phyloP scores from a whole-genome alignment of 2,888 invertebrate species.

The Himalopsyche tibetana region DNA sequence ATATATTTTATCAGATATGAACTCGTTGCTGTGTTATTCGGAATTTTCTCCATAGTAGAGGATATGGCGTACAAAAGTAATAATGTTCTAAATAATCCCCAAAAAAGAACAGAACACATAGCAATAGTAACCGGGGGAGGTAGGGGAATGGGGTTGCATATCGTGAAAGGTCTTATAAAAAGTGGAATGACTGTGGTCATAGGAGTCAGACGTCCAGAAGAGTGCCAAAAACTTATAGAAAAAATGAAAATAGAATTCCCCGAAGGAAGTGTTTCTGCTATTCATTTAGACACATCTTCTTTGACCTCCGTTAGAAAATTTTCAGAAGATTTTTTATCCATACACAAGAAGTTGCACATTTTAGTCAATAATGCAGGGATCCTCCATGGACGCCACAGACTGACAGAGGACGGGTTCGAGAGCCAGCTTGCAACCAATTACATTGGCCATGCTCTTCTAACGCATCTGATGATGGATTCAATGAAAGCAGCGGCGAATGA shows the following conservation, averaged over 20 bases:
- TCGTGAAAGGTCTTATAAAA: slow-evolving; percentile 85
- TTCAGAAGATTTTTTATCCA: slow-evolving; percentile 80
- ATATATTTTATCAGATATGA: background rate
- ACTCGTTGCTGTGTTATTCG: background rate
- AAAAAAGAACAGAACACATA: background rate
- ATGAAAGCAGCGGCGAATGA: slow-evolving; percentile 78
- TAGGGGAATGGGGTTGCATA: slow-evolving; percentile 88
- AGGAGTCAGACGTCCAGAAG: slow-evolving; percentile 85
- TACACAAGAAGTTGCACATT: slow-evolving; percentile 82
- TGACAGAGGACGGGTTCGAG: slow-evolving; percentile 90
- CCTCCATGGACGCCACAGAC: slow-evolving; percentile 88
- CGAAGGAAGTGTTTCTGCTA: background rate
- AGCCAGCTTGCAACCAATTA: slow-evolving; percentile 92
- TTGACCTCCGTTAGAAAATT: slow-evolving; percentile 86
- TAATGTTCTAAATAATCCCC: background rate
- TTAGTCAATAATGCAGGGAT: slow-evolving; percentile 93
- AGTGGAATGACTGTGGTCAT: slow-evolving; percentile 84
- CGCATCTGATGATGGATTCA: slow-evolving; percentile 86
- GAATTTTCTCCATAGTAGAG: background rate
- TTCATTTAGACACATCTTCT: slow-evolving; percentile 84
- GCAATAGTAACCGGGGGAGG: slow-evolving; percentile 90
- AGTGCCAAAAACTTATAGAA: slow-evolving; percentile 72
- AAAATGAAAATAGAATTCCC: slow-evolving; percentile 71
- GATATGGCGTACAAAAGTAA: background rate
- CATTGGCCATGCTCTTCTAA: slow-evolving; percentile 89